Percentiles rank a stretch among this genome's conserved stretches.
Conservation (phyloP, 2,888 invertebrate genomes). For the Artemia sinica region DNA sequence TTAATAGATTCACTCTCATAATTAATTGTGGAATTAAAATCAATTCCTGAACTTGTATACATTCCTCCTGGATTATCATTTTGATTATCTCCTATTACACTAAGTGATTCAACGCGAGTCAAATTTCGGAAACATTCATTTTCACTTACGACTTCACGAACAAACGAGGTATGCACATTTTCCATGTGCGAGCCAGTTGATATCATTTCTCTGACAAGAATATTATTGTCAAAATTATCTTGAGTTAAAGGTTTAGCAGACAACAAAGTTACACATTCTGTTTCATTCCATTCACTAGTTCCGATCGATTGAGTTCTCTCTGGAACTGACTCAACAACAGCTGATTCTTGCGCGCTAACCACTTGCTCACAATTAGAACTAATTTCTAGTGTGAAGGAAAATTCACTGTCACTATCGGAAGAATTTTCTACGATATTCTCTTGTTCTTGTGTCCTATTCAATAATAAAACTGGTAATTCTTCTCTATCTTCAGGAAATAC, state of each 20-base stretch:
- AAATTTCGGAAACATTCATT: neutral
- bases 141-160: neutral
- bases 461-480: neutral
- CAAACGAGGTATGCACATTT: neutral
- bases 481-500: neutral
- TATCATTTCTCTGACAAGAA: conserved; percentile 9
- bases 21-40: neutral
- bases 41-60: conserved; percentile 26
- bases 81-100: conserved; percentile 31
- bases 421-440: neutral
- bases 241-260: neutral
- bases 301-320: neutral
- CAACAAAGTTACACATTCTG: conserved; percentile 12
- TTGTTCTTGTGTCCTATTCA: neutral
- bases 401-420: conserved; percentile 12
- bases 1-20: neutral
- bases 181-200: neutral
- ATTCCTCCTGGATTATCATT: conserved; percentile 30
- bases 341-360: neutral
- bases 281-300: conserved; percentile 7
- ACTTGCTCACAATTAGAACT: neutral
- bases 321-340: neutral
- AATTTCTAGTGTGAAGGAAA: conserved; percentile 7
- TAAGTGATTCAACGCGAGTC: conserved; percentile 13
- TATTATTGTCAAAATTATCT: neutral